phyloP scores from a whole-genome alignment of 2,797 vertebrate species.

The Leptoclinus maculatus region DNA sequence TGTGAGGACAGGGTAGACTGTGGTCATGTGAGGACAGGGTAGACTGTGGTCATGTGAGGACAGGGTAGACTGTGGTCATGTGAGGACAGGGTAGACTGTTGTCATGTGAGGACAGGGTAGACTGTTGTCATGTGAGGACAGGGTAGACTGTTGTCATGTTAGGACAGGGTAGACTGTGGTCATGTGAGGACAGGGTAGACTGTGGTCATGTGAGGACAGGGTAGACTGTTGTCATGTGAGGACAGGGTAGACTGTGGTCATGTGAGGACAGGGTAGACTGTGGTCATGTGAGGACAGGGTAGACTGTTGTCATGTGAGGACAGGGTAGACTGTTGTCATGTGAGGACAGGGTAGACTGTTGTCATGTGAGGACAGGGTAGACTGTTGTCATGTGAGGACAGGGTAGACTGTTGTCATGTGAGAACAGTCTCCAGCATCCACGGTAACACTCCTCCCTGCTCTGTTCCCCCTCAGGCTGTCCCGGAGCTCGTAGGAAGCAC shows the following conservation, averaged over 20 bases:
- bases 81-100: neutral
- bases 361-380: neutral
- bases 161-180: too few species aligned
- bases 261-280: neutral
- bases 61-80: too few species aligned
- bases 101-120: neutral
- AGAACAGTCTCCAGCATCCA: neutral
- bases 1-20: neutral
- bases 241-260: neutral
- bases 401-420: too few species aligned
- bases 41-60: too few species aligned
- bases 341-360: neutral
- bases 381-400: too few species aligned
- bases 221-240: too few species aligned
- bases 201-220: neutral
- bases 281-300: too few species aligned
- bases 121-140: neutral
- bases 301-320: neutral
- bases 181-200: too few species aligned
- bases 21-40: neutral
- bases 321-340: too few species aligned
- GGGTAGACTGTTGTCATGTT: accelerated
- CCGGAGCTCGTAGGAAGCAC: constrained; percentile 71
- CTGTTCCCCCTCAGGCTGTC: constrained; percentile 68
- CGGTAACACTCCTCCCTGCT: neutral